Conservation (phyloP, 2,113 vertebrate species). For the Plecotus auritus region DNA sequence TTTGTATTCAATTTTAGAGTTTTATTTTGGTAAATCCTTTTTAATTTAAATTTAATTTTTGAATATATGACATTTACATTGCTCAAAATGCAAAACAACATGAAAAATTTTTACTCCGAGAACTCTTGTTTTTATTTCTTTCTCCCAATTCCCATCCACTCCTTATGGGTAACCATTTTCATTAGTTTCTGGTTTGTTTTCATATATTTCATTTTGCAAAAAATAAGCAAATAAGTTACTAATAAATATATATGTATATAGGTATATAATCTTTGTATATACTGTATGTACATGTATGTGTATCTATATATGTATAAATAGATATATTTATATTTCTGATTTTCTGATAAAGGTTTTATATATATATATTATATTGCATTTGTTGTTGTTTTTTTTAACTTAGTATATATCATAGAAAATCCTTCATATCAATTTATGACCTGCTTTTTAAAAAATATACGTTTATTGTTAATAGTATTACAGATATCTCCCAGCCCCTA, state of each 20-base stretch:
- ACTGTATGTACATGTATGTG: not conserved
- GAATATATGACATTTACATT: not conserved
- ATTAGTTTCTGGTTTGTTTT: not conserved
- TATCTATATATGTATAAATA: not conserved
- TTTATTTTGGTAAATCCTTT: not conserved
- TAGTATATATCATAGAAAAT: not conserved
- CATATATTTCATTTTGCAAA: not conserved
- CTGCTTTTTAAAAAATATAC: too few species aligned
- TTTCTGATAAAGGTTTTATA: not conserved
- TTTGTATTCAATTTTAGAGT: not conserved
- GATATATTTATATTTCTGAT: not conserved
- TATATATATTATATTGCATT: not conserved
- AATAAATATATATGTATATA: not conserved
- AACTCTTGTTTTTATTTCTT: not conserved
- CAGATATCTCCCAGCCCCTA: too few species aligned
- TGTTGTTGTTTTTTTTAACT: not conserved
- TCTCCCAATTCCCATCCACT: not conserved
- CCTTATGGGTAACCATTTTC: not conserved
- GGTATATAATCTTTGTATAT: not conserved
- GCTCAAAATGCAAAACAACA: not conserved
- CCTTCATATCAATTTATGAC: not conserved
- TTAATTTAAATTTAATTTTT: conserved; percentile 19
- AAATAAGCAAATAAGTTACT: not conserved
- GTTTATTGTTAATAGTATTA: too few species aligned
- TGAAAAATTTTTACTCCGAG: not conserved